Evolutionary conservation across 1,140 invertebrate genomes (phyloP).

Genomic region (Polyergus mexicanus): DNA sequence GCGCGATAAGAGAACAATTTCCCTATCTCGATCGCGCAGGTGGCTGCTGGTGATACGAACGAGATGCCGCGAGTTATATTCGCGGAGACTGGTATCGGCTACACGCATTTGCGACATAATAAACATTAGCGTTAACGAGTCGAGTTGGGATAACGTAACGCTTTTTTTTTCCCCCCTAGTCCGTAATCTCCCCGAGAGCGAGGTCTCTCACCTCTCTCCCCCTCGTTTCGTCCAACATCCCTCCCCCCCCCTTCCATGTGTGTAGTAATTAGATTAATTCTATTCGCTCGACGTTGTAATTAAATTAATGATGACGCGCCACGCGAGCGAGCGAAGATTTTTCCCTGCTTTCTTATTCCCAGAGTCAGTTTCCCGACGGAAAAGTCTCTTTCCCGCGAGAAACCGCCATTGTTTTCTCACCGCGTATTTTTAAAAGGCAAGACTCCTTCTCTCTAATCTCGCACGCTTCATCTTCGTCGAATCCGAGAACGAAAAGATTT

Average conservation of each 20-base stretch:
- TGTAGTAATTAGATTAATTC: conserved; percentile 81
- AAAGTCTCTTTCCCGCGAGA: conserved; percentile 40
- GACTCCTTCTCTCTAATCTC: conserved; percentile 6
- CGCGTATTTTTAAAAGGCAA: conserved; percentile 9
- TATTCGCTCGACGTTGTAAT: conserved; percentile 70
- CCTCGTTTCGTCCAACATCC: conserved; percentile 21
- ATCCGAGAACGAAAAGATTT: conserved; percentile 27
- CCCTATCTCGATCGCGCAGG: conserved; percentile 43
- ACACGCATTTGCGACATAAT: not conserved
- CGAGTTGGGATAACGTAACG: not conserved
- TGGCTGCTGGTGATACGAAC: conserved; percentile 27
- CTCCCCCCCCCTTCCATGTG: conserved; percentile 46
- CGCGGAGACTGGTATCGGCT: not conserved
- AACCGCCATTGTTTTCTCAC: conserved; percentile 37
- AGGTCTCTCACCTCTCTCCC: conserved; percentile 35
- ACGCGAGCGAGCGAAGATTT: conserved; percentile 34
- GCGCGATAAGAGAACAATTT: conserved; percentile 42
- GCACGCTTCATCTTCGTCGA: not conserved
- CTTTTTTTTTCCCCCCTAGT: not conserved
- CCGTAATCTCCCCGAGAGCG: not conserved
- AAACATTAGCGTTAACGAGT: conserved; percentile 1
- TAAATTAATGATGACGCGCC: conserved; percentile 76
- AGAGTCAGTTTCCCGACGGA: conserved; percentile 57
- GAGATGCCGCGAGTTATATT: conserved; percentile 23
- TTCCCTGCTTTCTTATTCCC: conserved; percentile 81